These are phyloP conservation scores for Bombus soroeensis DNA, from an alignment of 1,140 invertebrate genomes.

Conservation along the genomic window DNA sequence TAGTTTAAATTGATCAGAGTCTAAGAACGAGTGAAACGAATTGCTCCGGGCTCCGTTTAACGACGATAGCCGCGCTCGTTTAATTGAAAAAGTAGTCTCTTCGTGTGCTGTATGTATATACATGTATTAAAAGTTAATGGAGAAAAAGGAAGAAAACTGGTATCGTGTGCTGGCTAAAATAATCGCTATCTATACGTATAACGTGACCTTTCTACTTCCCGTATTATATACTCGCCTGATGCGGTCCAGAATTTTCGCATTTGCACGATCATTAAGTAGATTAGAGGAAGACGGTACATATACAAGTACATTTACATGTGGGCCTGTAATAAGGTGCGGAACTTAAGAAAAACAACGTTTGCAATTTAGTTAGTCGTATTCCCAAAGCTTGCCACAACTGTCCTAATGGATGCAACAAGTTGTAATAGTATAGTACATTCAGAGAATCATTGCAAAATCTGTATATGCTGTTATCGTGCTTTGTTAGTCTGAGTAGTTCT, in stretches of 20 bases:
- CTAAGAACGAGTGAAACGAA: not conserved
- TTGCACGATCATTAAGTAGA: slow-evolving; percentile 23
- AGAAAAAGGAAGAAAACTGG: not conserved
- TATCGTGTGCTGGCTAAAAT: slow-evolving; percentile 20
- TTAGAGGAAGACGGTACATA: not conserved
- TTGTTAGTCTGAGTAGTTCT: not conserved
- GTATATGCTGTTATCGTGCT: slow-evolving; percentile 36
- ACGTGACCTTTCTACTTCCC: slow-evolving; percentile 11
- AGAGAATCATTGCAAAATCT: slow-evolving; percentile 23
- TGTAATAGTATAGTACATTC: not conserved
- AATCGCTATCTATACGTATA: slow-evolving; percentile 14
- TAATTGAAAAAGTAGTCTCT: slow-evolving; percentile 13
- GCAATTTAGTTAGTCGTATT: slow-evolving; percentile 29
- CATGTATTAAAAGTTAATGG: slow-evolving; percentile 20
- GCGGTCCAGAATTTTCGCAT: slow-evolving; percentile 18
- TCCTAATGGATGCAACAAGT: slow-evolving; percentile 43
- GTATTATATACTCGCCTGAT: slow-evolving; percentile 62
- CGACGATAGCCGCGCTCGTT: slow-evolving; percentile 22
- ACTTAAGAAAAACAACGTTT: slow-evolving; percentile 40
- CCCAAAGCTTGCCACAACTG: slow-evolving; percentile 36
- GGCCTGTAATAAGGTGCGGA: slow-evolving; percentile 37
- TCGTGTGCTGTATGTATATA: not conserved
- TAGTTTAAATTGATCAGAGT: not conserved
- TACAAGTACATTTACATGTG: not conserved
- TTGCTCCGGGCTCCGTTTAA: not conserved